Conservation (phyloP, 1,140 invertebrate species). For the Drosophila ananassae region DNA sequence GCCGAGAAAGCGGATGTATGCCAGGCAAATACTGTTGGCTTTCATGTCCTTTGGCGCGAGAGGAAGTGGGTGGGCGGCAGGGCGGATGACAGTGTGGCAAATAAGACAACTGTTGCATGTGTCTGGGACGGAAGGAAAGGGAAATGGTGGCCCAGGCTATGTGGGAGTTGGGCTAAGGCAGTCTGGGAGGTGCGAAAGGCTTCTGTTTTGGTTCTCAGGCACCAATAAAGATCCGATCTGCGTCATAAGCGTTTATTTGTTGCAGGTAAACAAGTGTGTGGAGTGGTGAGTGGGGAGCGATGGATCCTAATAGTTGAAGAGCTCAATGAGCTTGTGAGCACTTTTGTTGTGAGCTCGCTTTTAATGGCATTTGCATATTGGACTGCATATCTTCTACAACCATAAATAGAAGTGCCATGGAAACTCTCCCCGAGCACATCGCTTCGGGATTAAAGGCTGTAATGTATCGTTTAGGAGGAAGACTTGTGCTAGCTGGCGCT, state of each 20-base stretch:
- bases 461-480: neutral
- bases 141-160: too few species aligned
- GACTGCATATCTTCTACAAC: conserved; percentile 23
- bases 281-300: neutral
- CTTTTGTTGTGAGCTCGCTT: conserved; percentile 30
- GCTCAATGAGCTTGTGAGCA: conserved; percentile 72
- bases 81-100: conserved; percentile 51
- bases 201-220: conserved; percentile 14
- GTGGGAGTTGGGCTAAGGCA: too few species aligned
- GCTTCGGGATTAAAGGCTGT: neutral
- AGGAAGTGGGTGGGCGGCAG: conserved; percentile 45
- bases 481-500: neutral
- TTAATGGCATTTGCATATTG: conserved; percentile 68
- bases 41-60: conserved; percentile 68
- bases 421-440: neutral
- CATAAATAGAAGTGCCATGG: neutral
- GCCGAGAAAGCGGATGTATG: conserved; percentile 65
- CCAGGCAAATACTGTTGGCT: conserved; percentile 74
- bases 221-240: conserved; percentile 62
- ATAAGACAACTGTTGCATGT: conserved; percentile 71
- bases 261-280: conserved; percentile 54
- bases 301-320: conserved; percentile 58
- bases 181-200: conserved; percentile 24
- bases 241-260: conserved; percentile 77
- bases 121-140: conserved; percentile 6